These are phyloP conservation scores for Myopa tessellatipennis DNA, from an alignment of 2,888 invertebrate genomes.

Conservation along the genomic window DNA sequence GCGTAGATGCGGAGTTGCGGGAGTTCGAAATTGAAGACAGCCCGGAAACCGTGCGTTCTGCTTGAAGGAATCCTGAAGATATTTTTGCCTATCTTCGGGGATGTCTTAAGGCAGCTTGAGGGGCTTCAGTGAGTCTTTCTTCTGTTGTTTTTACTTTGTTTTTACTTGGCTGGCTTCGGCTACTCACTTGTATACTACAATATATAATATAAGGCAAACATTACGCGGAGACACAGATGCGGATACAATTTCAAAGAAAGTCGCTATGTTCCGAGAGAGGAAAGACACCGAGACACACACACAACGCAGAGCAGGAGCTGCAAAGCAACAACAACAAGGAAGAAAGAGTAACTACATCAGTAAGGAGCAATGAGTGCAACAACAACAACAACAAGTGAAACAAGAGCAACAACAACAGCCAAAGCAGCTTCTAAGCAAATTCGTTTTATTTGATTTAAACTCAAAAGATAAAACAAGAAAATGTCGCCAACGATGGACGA, in stretches of 20 bases:
- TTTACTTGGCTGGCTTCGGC: slow-evolving; percentile 29
- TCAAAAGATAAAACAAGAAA: background rate
- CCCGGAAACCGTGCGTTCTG: slow-evolving; percentile 43
- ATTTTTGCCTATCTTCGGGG: too few species aligned
- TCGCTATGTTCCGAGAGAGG: slow-evolving; percentile 47
- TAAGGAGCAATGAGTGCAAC: too few species aligned
- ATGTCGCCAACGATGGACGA: background rate
- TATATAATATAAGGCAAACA: too few species aligned
- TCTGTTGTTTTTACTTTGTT: slow-evolving; percentile 36
- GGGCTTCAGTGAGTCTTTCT: slow-evolving; percentile 51
- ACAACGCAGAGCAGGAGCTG: background rate
- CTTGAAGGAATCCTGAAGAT: slow-evolving; percentile 51
- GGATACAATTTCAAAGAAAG: slow-evolving; percentile 48
- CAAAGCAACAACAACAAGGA: slow-evolving; percentile 32
- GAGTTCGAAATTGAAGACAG: slow-evolving; percentile 10
- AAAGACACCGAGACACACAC: background rate
- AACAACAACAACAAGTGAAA: slow-evolving; percentile 37
- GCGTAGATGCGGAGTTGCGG: too few species aligned
- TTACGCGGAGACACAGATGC: slow-evolving; percentile 30
- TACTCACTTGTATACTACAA: background rate
- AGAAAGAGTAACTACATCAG: slow-evolving; percentile 10
- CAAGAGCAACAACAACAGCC: slow-evolving; percentile 40
- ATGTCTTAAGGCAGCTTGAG: background rate
- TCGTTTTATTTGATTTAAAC: slow-evolving; percentile 28
- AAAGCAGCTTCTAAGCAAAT: slow-evolving; percentile 30